A percentile compares a stretch with the other conserved stretches of the same genome.
These are phyloP conservation scores for Boleophthalmus pectinirostris DNA, from an alignment of 2,113 vertebrate genomes.

Conservation along the genomic window DNA sequence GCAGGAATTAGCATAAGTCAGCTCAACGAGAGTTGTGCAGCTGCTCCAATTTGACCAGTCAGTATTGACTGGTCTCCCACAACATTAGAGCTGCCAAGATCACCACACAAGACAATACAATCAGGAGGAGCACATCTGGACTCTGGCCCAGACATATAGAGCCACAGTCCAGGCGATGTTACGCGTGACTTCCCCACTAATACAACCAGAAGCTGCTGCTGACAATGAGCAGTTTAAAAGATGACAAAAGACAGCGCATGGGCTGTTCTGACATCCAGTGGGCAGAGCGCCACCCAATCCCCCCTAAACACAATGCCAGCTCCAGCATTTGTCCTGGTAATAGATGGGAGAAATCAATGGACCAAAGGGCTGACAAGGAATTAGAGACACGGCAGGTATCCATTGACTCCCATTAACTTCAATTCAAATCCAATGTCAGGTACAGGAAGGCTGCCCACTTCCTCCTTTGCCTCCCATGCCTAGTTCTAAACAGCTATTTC, in stretches of 20 bases:
- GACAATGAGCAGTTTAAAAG: constrained; percentile 50
- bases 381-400: neutral
- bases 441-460: neutral
- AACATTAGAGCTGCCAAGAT: constrained; percentile 37
- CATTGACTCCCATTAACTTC: constrained; percentile 8
- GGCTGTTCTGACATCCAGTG: constrained; percentile 32
- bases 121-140: constrained; percentile 44
- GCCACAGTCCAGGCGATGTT: constrained; percentile 31
- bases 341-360: constrained; percentile 43
- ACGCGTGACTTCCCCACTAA: constrained; percentile 58
- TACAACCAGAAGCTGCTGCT: constrained; percentile 40
- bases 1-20: too few species aligned
- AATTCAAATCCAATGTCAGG: constrained; percentile 4
- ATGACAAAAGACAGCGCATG: constrained; percentile 31
- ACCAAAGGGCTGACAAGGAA: constrained; percentile 30
- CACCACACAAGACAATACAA: constrained; percentile 30
- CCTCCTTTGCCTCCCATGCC: neutral
- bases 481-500: neutral
- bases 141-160: constrained; percentile 40
- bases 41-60: too few species aligned
- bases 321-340: constrained; percentile 33
- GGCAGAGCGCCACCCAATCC: constrained; percentile 44
- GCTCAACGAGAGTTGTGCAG: too few species aligned
- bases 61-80: constrained; percentile 24
- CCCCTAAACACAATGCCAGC: constrained; percentile 41